Evolutionary conservation across 2,888 invertebrate species (phyloP).

Genomic region (Lasioglossum figueresi): DNA sequence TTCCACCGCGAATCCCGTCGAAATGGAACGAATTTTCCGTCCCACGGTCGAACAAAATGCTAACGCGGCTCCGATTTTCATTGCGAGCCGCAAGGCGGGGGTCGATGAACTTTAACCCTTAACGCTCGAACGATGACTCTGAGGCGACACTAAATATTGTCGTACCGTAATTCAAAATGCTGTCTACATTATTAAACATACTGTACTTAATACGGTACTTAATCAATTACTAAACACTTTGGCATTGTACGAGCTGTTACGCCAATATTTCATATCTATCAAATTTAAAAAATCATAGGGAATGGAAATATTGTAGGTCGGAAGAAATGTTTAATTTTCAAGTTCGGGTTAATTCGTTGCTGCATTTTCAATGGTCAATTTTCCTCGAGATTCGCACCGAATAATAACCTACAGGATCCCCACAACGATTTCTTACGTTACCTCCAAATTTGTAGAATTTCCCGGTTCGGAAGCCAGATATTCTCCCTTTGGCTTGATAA

Average conservation of each 20-base stretch:
- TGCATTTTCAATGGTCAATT: background rate
- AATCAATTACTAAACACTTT: no score
- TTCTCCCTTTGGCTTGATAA: constrained; percentile 27
- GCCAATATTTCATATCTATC: no score
- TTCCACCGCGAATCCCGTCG: constrained; percentile 1
- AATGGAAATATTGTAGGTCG: no score
- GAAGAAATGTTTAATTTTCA: no score
- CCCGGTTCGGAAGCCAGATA: background rate
- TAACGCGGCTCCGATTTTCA: background rate
- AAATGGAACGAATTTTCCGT: background rate
- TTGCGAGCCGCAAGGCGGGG: background rate
- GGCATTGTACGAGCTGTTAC: no score
- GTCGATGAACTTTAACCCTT: background rate
- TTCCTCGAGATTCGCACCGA: no score
- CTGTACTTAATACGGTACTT: no score
- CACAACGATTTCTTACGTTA: background rate
- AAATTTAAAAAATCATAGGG: no score
- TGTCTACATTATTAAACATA: no score
- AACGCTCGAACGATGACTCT: no score
- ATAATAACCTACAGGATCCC: background rate
- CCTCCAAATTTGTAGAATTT: background rate
- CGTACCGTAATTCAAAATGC: no score
- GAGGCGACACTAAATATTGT: no score
- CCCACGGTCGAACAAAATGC: background rate
- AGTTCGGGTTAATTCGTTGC: background rate